Base-by-base conservation (phyloP, 2,888 invertebrate species). In the Axea sp. region DNA sequence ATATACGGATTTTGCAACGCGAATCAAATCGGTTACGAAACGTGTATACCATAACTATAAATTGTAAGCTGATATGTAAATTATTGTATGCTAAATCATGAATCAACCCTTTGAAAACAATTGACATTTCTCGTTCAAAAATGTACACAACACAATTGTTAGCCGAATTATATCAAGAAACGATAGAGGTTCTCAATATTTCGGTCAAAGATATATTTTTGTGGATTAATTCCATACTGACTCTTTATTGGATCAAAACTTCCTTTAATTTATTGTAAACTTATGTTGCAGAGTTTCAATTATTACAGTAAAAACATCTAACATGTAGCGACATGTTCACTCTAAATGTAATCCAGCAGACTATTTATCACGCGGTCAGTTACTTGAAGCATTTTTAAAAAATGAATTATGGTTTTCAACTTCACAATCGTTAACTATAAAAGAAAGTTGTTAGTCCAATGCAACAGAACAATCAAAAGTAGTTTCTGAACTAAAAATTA, bases 61-160 rank as follows among this genome's bases (percentile, higher is more conserved):
- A n/a, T n/a, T n/a, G n/a, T n/a, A n/a, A n/a, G n/a, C n/a, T n/a
- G n/a, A n/a, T n/a, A 33, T 33, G 12, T 14, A 1, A 12, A 14
- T 33, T 33, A 14, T 7, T 33, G 14, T 33, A 7, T 7, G 33
- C 33, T 12, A 33, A 33, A 33, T 33, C 33, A 11, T 1, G 33
- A 5, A 14, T 33, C 6, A 14, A 14, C 7, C n/a, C 33, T 0
- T 5, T 14, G 1, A 33, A 33, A 33, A 14, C 14, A 6, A 7
- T 14, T 3, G 7, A 5, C 1, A 33, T 33, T 14, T 14, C 33
- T 33, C 33, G 33, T 2, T 14, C 14, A 5, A 14, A 33, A 14
- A 14, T 33, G n/a, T 5, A 7, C 6, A 14, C 33, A 2, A 14
- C 33, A 7, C 14, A n/a, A 2, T 14, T 33, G 1, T 33, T 33